phyloP scores from a whole-genome alignment of 2,888 invertebrate genomes.

The Holacanthella duospinosa region DNA sequence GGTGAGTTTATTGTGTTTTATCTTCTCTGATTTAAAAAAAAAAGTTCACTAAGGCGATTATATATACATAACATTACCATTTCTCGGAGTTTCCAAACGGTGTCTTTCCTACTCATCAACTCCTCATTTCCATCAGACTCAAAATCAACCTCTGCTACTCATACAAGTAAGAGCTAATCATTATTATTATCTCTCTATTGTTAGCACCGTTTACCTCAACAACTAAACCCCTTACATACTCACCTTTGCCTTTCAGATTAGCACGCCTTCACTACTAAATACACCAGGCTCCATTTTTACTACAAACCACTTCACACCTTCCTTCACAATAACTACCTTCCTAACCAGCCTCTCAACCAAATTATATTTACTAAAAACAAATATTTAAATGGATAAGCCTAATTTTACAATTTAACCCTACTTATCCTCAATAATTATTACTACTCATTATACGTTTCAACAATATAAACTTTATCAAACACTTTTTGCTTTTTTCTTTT shows the following conservation, averaged over 20 bases:
- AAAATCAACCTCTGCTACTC: background rate
- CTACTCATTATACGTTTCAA: no score
- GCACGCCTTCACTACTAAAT: background rate
- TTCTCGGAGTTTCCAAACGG: background rate
- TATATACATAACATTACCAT: conserved; percentile 25
- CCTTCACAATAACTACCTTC: no score
- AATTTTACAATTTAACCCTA: background rate
- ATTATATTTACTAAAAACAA: background rate
- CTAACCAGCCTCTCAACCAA: no score
- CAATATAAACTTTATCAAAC: no score
- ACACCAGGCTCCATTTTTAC: conserved; percentile 14
- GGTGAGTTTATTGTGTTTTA: conserved; percentile 42
- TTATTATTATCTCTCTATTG: conserved; percentile 1
- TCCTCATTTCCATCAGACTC: background rate
- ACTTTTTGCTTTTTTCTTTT: no score
- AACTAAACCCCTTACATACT: background rate
- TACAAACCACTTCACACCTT: conserved; percentile 19
- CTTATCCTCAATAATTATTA: background rate
- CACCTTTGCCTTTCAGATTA: conserved; percentile 20
- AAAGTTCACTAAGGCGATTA: conserved; percentile 38
- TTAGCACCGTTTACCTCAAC: background rate
- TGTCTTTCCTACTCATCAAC: background rate
- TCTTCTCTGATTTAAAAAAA: conserved; percentile 39
- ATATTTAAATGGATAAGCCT: background rate
- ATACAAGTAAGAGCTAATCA: background rate